Percentiles rank a stretch among this genome's conserved stretches.
phyloP scores from a whole-genome alignment of 2,888 invertebrate species.

The Harpagoxenus sublaevis region DNA sequence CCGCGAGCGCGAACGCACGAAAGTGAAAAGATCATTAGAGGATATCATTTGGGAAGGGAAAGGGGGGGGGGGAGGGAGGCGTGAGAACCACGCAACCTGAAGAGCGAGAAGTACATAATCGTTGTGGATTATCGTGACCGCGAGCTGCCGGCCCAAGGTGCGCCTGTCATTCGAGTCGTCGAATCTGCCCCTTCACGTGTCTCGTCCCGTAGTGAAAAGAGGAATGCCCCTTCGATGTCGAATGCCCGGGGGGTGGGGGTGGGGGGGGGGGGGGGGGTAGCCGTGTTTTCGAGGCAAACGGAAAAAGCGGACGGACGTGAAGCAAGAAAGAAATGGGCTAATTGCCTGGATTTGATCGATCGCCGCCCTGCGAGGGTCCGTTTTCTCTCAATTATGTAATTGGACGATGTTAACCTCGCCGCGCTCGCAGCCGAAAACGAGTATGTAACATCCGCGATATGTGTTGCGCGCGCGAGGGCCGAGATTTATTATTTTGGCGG shows the following conservation, averaged over 20 bases:
- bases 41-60: not conserved
- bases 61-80: not conserved
- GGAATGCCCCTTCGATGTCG: not conserved
- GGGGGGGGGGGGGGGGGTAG: not conserved
- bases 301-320: slow-evolving; percentile 5
- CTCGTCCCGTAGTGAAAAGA: not conserved
- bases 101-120: slow-evolving; percentile 7
- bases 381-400: slow-evolving; percentile 39
- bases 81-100: slow-evolving; percentile 34
- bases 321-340: slow-evolving; percentile 45
- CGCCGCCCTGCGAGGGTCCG: not conserved
- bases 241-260: too few species aligned
- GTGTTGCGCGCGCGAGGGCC: not conserved
- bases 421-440: not conserved
- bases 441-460: not conserved
- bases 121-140: slow-evolving; percentile 45
- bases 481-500: slow-evolving; percentile 41
- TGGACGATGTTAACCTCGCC: slow-evolving; percentile 22
- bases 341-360: slow-evolving; percentile 52
- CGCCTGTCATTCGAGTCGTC: slow-evolving; percentile 25
- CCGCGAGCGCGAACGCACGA: not conserved
- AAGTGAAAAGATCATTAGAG: slow-evolving; percentile 29
- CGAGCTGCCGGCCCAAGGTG: slow-evolving; percentile 35
- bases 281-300: slow-evolving; percentile 15
- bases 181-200: slow-evolving; percentile 29